phyloP scores from a whole-genome alignment of 2,888 invertebrate species.

The Tiliacea aurago region DNA sequence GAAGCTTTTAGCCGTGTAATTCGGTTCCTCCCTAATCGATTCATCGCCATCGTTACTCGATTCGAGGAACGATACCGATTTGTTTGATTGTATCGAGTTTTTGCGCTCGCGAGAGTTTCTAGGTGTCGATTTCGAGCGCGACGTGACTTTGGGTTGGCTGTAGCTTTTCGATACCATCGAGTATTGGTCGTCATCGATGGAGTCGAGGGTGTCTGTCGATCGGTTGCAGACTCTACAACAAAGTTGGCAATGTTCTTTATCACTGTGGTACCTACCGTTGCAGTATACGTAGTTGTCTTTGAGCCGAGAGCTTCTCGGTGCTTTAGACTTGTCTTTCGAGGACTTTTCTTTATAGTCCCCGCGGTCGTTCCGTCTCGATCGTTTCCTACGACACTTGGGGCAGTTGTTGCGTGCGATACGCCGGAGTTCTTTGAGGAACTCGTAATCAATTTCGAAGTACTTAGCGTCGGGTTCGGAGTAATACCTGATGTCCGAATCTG shows the following conservation, averaged over 20 bases:
- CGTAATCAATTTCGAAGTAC: slow-evolving; percentile 89
- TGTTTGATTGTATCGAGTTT: slow-evolving; percentile 87
- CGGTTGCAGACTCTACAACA: slow-evolving; percentile 84
- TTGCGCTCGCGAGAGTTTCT: slow-evolving; percentile 77
- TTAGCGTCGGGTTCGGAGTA: slow-evolving; percentile 89
- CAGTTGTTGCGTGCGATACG: slow-evolving; percentile 86
- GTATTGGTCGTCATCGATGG: slow-evolving; percentile 83
- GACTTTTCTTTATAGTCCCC: slow-evolving; percentile 61
- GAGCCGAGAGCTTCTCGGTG: slow-evolving; percentile 65
- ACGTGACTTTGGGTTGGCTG: slow-evolving; percentile 74
- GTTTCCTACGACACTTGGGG: slow-evolving; percentile 81
- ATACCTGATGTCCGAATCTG: slow-evolving; percentile 81
- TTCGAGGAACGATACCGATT: slow-evolving; percentile 88
- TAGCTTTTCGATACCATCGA: slow-evolving; percentile 83
- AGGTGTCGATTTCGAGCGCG: slow-evolving; percentile 73
- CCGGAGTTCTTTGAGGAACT: slow-evolving; percentile 86
- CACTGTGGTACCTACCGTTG: slow-evolving; percentile 83
- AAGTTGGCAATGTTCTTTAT: slow-evolving; percentile 82
- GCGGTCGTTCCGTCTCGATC: slow-evolving; percentile 66
- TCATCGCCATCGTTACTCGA: slow-evolving; percentile 84
- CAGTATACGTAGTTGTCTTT: slow-evolving; percentile 81
- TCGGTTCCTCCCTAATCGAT: slow-evolving; percentile 84
- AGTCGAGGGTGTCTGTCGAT: slow-evolving; percentile 84
- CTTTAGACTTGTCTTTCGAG: slow-evolving; percentile 66
- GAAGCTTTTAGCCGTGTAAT: slow-evolving; percentile 89